Conservation (phyloP, 2,888 invertebrate genomes). For the Willowsia nigromaculata region DNA sequence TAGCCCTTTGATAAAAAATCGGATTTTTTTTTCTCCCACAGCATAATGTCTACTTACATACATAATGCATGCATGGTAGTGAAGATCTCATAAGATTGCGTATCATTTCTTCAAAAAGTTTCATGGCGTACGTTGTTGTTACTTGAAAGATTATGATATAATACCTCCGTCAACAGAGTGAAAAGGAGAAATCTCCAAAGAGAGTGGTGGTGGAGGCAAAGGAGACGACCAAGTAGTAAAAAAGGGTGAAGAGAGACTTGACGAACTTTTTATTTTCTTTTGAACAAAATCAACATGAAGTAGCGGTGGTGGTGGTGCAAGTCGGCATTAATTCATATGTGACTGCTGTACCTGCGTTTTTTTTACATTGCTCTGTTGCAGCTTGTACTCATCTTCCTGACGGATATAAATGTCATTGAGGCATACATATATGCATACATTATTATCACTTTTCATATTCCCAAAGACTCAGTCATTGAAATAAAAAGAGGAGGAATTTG, state of each 20-base stretch:
- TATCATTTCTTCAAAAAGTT: conserved; percentile 53
- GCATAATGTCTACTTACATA: neutral
- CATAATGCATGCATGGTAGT: conserved; percentile 5
- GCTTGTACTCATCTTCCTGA: conserved; percentile 42
- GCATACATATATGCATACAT: conserved; percentile 50
- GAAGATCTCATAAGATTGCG: neutral
- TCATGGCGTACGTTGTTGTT: conserved; percentile 40
- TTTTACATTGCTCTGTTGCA: conserved; percentile 9
- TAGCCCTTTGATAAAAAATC: conserved; percentile 58
- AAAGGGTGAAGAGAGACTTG: conserved; percentile 53
- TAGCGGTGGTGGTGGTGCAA: neutral
- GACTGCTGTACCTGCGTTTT: neutral
- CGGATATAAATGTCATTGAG: conserved; percentile 65
- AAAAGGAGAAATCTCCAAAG: conserved; percentile 54
- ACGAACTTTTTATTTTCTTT: conserved; percentile 47
- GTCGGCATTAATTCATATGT: neutral
- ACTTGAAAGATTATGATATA: conserved; percentile 68
- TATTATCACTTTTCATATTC: conserved; percentile 31
- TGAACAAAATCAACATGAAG: conserved; percentile 54
- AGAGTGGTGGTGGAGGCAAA: neutral
- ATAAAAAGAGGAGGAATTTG: conserved; percentile 14
- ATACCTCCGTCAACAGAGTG: conserved; percentile 62
- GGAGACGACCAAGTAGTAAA: neutral
- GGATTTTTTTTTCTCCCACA: neutral
- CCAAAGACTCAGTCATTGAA: neutral